phyloP scores from a whole-genome alignment of 2,113 vertebrate species.

The Acinonyx jubatus region DNA sequence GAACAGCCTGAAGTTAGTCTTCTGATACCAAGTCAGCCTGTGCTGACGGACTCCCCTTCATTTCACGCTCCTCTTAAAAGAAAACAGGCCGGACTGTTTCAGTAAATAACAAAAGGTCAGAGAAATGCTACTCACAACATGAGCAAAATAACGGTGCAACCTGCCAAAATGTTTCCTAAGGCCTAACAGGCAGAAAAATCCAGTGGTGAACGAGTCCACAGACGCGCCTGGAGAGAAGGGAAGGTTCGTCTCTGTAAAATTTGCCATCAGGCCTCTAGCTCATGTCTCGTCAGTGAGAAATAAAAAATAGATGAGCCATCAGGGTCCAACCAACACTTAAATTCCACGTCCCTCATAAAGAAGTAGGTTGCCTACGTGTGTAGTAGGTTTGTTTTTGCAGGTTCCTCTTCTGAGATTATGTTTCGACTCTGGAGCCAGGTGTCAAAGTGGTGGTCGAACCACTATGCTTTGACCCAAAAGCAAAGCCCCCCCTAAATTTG shows the following conservation, averaged over 20 bases:
- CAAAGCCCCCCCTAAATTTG: not conserved
- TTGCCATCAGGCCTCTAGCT: not conserved
- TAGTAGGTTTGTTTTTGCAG: not conserved
- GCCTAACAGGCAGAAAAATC: slow-evolving; percentile 25
- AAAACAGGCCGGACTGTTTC: slow-evolving; percentile 83
- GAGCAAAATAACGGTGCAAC: slow-evolving; percentile 73
- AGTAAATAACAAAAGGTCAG: slow-evolving; percentile 83
- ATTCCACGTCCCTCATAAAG: not conserved
- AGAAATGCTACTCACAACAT: slow-evolving; percentile 73
- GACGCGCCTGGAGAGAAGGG: not conserved
- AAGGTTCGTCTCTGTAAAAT: not conserved
- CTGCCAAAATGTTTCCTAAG: slow-evolving; percentile 72
- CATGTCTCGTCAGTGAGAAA: not conserved
- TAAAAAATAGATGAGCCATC: not conserved
- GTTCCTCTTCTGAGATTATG: not conserved
- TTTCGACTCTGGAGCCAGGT: not conserved
- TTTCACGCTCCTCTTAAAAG: slow-evolving; percentile 83
- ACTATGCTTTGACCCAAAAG: not conserved
- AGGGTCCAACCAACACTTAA: not conserved
- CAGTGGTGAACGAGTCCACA: not conserved
- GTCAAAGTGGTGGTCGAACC: not conserved
- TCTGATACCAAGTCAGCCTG: slow-evolving; percentile 7
- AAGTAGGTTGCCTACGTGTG: accelerated
- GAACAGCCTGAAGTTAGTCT: slow-evolving; percentile 16
- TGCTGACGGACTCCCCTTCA: slow-evolving; percentile 68